These are phyloP conservation scores for Melipona bicolor DNA, from an alignment of 2,888 invertebrate genomes.

Conservation along the genomic window DNA sequence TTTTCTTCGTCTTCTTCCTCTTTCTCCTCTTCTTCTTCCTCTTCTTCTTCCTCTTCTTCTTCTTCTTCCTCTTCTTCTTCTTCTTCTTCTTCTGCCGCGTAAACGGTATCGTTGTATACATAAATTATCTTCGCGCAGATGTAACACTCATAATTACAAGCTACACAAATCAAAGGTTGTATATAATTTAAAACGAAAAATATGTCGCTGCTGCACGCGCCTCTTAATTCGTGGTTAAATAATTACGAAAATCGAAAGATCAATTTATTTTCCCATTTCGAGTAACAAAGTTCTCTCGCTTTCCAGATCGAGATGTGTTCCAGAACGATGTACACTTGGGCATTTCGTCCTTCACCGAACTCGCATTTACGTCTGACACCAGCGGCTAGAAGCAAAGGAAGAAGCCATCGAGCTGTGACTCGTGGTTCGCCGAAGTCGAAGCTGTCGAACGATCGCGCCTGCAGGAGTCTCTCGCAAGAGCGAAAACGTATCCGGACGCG, in stretches of 20 bases:
- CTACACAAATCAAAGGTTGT: constrained; percentile 4
- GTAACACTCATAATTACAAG: constrained; percentile 10
- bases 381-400: background rate
- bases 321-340: background rate
- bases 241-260: background rate
- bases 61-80: background rate
- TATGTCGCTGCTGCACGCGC: no score
- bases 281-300: background rate
- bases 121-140: constrained; percentile 14
- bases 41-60: constrained; percentile 1
- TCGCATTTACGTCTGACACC: background rate
- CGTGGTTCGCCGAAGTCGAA: background rate
- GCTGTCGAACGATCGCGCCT: background rate
- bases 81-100: background rate
- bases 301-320: background rate
- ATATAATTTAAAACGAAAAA: no score
- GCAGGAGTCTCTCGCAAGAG: background rate
- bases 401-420: background rate
- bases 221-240: background rate
- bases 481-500: constrained; percentile 1
- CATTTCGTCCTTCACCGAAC: background rate
- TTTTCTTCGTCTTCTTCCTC: constrained; percentile 1
- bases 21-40: background rate
- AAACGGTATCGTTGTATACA: background rate
- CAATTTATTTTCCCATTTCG: background rate